Evolutionary conservation across 1,140 invertebrate species (phyloP).

Genomic region (Procambarus clarkii): DNA sequence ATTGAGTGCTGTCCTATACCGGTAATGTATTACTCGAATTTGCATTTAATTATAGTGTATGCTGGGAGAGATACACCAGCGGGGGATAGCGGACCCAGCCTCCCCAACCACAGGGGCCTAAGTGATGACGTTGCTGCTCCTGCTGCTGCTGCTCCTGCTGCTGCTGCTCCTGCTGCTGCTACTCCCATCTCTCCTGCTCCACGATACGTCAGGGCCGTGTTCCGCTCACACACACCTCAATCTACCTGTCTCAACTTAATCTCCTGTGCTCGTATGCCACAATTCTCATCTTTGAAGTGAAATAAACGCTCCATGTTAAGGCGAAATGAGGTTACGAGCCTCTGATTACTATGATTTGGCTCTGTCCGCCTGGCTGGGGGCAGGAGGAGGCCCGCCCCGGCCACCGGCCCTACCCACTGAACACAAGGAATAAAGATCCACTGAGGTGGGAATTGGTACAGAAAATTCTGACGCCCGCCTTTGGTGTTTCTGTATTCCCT

Average conservation of each 20-base stretch:
- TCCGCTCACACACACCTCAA: not conserved
- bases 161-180: no score
- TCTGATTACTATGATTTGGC: no score
- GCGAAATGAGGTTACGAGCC: no score
- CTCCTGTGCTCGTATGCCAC: not conserved
- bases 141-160: not conserved
- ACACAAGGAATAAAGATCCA: not conserved
- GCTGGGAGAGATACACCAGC: constrained; percentile 44
- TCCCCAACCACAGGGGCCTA: not conserved
- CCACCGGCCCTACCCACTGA: not conserved
- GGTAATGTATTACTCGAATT: constrained; percentile 61
- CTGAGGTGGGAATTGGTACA: not conserved
- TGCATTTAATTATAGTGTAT: constrained; percentile 56
- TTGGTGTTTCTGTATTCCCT: not conserved
- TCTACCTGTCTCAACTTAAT: not conserved
- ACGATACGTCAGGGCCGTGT: no score
- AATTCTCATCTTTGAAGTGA: not conserved
- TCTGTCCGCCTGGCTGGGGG: not conserved
- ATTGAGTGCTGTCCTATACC: constrained; percentile 57
- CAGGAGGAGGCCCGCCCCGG: not conserved
- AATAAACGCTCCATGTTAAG: no score
- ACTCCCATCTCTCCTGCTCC: not conserved
- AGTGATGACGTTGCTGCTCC: no score
- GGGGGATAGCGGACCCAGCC: not conserved
- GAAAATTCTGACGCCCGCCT: not conserved